These are phyloP conservation scores for Tenrec ecaudatus DNA, from an alignment of 2,113 vertebrate genomes.

Conservation along the genomic window DNA sequence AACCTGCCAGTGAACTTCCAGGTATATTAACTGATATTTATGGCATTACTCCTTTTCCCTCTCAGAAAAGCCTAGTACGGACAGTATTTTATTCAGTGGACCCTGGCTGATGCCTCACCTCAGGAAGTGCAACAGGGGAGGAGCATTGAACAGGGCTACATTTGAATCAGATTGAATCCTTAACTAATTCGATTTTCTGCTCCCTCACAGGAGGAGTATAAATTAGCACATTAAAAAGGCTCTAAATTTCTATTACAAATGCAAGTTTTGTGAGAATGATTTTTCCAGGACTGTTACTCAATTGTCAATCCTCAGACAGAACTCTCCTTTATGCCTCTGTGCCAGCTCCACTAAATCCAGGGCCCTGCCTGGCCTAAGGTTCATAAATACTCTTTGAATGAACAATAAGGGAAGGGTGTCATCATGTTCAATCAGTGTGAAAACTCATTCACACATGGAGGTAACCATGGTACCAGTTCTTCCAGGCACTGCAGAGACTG, in stretches of 20 bases:
- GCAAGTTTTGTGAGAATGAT: slow-evolving; percentile 23
- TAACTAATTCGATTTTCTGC: slow-evolving; percentile 2
- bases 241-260: slow-evolving; percentile 17
- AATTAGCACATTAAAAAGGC: slow-evolving; percentile 28
- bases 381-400: slow-evolving; percentile 55
- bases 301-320: slow-evolving; percentile 11
- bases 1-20: not conserved
- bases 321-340: slow-evolving; percentile 35
- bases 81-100: not conserved
- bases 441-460: slow-evolving; percentile 58
- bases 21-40: not conserved
- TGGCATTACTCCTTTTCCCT: not conserved
- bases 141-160: not conserved
- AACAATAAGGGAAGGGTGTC: slow-evolving; percentile 34
- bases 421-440: slow-evolving; percentile 52
- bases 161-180: not conserved
- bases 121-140: not conserved
- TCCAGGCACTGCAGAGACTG: not conserved
- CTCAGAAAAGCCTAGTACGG: not conserved
- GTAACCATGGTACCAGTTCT: slow-evolving; percentile 61
- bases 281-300: slow-evolving; percentile 37
- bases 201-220: not conserved
- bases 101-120: not conserved
- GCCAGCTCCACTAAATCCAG: not conserved
- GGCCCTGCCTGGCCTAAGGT: not conserved